phyloP scores from a whole-genome alignment of 1,140 invertebrate species.

The Eupeodes corollae region DNA sequence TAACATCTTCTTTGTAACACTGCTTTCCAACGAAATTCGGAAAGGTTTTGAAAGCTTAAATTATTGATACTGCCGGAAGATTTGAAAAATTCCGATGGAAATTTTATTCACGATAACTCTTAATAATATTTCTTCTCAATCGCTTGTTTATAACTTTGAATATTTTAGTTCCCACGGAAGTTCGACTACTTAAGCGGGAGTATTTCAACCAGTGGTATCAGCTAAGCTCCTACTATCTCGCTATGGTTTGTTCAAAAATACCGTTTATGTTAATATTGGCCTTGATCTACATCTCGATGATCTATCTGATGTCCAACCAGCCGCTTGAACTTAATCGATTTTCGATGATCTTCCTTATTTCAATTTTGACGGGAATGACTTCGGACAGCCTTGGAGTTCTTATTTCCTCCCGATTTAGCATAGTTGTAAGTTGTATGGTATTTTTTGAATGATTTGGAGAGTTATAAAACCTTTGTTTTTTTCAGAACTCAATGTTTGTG shows the following conservation, averaged over 20 bases:
- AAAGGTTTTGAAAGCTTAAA: too few species aligned
- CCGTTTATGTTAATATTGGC: slow-evolving; percentile 62
- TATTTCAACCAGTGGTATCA: slow-evolving; percentile 92
- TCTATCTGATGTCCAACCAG: slow-evolving; percentile 78
- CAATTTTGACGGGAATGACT: slow-evolving; percentile 56
- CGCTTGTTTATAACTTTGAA: too few species aligned
- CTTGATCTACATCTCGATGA: slow-evolving; percentile 65
- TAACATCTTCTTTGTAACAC: too few species aligned
- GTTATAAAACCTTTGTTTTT: slow-evolving; percentile 1
- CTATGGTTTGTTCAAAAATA: slow-evolving; percentile 62
- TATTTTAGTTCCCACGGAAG: slow-evolving; percentile 88
- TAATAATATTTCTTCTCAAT: too few species aligned
- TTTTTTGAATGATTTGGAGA: background rate
- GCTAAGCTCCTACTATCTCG: slow-evolving; percentile 78
- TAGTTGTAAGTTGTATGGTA: slow-evolving; percentile 49
- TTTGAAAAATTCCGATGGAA: too few species aligned
- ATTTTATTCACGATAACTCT: background rate
- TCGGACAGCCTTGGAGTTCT: slow-evolving; percentile 64
- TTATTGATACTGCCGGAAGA: background rate
- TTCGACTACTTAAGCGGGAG: slow-evolving; percentile 75
- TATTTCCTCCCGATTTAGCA: slow-evolving; percentile 56
- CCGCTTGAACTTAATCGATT: slow-evolving; percentile 67
- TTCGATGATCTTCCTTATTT: slow-evolving; percentile 52
- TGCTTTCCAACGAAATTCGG: too few species aligned
- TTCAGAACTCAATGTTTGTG: slow-evolving; percentile 66